Evolutionary conservation across 2,888 invertebrate species (phyloP).

Genomic region (Flexamia atlantica): DNA sequence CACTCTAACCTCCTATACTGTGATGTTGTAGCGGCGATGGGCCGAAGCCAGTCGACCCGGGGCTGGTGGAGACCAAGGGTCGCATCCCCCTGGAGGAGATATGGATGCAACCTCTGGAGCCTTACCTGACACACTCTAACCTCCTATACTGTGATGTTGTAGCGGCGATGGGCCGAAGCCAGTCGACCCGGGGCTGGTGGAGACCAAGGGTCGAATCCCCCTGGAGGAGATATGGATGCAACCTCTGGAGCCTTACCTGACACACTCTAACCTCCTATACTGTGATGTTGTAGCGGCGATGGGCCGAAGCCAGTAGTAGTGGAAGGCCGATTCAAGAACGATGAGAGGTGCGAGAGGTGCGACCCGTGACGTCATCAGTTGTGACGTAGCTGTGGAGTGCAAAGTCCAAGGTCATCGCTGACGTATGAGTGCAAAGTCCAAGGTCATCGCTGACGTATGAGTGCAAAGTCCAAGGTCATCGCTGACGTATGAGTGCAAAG

Average conservation of each 20-base stretch:
- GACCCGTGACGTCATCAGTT: too few relatives aligned
- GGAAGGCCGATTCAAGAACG: too few relatives aligned
- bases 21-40: conserved; percentile 91
- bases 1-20: too few relatives aligned
- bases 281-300: conserved; percentile 86
- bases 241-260: conserved; percentile 77
- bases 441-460: too few relatives aligned
- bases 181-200: conserved; percentile 98
- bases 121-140: too few relatives aligned
- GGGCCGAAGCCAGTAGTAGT: conserved; percentile 96
- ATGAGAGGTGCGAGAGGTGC: too few relatives aligned
- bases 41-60: conserved; percentile 97
- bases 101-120: too few relatives aligned
- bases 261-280: conserved; percentile 26
- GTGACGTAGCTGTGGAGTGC: too few relatives aligned
- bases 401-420: too few relatives aligned
- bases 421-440: too few relatives aligned
- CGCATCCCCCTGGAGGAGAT: conserved; percentile 92
- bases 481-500: too few relatives aligned
- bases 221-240: conserved; percentile 91
- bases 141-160: conserved; percentile 72
- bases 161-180: conserved; percentile 97
- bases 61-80: conserved; percentile 96
- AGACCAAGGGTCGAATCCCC: conserved; percentile 93
- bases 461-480: too few relatives aligned